Evolutionary conservation across 2,888 invertebrate genomes (phyloP).

Genomic region (Ferrisia virgata): DNA sequence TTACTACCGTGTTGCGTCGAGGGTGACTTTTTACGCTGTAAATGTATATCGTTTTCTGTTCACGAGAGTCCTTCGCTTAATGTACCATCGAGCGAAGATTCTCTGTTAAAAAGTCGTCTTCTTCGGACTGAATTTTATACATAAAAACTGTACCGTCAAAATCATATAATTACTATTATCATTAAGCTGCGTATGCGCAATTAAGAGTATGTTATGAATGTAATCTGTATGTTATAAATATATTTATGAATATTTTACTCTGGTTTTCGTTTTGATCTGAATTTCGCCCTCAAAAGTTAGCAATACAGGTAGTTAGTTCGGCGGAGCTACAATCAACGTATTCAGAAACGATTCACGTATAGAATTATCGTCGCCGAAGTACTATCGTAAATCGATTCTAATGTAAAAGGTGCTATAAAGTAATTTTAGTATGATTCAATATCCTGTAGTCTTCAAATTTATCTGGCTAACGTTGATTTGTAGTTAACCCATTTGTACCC

Average conservation of each 20-base stretch:
- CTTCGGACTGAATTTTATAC: neutral
- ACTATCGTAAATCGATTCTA: no score
- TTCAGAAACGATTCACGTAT: no score
- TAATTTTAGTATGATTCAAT: no score
- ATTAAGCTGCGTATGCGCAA: neutral
- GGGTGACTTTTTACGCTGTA: neutral
- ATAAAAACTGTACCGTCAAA: neutral
- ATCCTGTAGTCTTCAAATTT: no score
- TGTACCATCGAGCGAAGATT: neutral
- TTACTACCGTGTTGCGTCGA: neutral
- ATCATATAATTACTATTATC: neutral
- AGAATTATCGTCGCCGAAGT: no score
- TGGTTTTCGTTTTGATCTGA: neutral
- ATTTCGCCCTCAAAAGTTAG: no score
- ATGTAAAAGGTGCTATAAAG: no score
- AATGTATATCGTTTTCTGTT: neutral
- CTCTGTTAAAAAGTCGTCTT: neutral
- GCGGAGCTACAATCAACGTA: no score
- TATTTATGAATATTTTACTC: neutral
- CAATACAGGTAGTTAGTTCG: no score
- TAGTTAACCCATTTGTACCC: no score
- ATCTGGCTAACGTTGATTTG: no score
- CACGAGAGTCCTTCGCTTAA: neutral
- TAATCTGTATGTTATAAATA: neutral
- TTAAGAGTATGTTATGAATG: neutral